These are phyloP conservation scores for Vimba vimba DNA, from an alignment of 2,113 vertebrate genomes.

Conservation along the genomic window DNA sequence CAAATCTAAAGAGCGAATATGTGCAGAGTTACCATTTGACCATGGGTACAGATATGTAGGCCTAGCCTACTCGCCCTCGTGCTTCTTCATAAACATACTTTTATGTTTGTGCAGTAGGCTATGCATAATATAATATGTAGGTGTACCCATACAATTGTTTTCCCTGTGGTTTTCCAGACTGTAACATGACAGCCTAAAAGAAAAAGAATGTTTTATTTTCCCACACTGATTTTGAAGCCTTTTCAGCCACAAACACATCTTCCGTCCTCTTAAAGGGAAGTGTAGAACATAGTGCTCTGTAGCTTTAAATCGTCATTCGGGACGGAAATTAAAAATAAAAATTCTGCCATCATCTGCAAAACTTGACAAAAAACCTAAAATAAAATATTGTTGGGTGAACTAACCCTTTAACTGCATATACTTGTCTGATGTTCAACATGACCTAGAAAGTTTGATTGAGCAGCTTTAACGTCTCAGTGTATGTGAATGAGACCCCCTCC, in stretches of 20 bases:
- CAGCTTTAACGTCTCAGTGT: constrained; percentile 4
- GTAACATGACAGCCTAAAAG: neutral
- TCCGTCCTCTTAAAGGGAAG: neutral
- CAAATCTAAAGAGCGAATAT: neutral
- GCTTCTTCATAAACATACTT: neutral
- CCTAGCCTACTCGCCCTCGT: neutral
- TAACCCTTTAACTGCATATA: neutral
- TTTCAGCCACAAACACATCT: neutral
- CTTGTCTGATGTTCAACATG: neutral
- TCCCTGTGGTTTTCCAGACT: neutral
- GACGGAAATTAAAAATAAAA: too few species aligned
- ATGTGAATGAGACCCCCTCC: constrained; percentile 53
- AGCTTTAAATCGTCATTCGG: too few species aligned
- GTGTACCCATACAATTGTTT: too few species aligned
- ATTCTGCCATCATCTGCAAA: too few species aligned
- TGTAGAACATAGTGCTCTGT: too few species aligned
- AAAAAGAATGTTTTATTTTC: neutral
- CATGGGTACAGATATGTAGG: neutral
- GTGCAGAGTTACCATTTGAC: neutral
- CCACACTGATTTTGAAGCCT: neutral
- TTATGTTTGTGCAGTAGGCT: neutral
- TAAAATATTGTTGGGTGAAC: too few species aligned
- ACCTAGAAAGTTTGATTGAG: constrained; percentile 16
- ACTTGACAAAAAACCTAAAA: too few species aligned
- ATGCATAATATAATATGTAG: neutral